These are phyloP conservation scores for Eucidaris tribuloides DNA, from an alignment of 35 echinoderm and acorn worm genomes.

Conservation along the genomic window DNA sequence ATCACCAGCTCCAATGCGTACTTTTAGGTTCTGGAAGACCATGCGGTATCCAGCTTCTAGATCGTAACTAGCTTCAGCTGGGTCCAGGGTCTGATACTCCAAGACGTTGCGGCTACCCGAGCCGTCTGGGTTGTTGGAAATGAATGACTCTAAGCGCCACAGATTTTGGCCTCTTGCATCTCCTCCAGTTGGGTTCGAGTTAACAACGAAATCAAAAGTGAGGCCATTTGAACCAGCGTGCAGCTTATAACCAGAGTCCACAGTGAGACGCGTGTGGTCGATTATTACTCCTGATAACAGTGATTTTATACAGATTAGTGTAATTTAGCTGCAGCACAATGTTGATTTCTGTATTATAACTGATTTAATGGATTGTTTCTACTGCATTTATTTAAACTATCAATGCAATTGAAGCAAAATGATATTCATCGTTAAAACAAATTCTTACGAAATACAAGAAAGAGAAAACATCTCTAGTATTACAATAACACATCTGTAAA, in stretches of 20 bases:
- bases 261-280: neutral
- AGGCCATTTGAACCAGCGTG: constrained; percentile 28
- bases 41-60: constrained; percentile 32
- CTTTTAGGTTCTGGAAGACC: constrained; percentile 59
- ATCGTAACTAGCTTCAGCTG: constrained; percentile 14
- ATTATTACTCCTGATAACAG: neutral
- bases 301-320: no score
- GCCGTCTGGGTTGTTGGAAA: constrained; percentile 36
- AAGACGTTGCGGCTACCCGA: constrained; percentile 26
- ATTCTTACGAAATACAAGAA: no score
- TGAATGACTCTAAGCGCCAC: constrained; percentile 66
- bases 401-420: no score
- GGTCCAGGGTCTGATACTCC: constrained; percentile 45
- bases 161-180: constrained; percentile 54
- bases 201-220: constrained; percentile 29
- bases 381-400: no score
- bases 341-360: no score
- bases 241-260: neutral
- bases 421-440: no score
- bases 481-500: no score
- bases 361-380: no score
- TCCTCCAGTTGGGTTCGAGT: constrained; percentile 46
- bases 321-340: no score
- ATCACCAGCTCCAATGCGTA: constrained; percentile 27
- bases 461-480: no score